Evolutionary conservation across 2,888 invertebrate species (phyloP), one percentile per base, ranked within the genome.

Genomic region (Suillia variegata): DNA sequence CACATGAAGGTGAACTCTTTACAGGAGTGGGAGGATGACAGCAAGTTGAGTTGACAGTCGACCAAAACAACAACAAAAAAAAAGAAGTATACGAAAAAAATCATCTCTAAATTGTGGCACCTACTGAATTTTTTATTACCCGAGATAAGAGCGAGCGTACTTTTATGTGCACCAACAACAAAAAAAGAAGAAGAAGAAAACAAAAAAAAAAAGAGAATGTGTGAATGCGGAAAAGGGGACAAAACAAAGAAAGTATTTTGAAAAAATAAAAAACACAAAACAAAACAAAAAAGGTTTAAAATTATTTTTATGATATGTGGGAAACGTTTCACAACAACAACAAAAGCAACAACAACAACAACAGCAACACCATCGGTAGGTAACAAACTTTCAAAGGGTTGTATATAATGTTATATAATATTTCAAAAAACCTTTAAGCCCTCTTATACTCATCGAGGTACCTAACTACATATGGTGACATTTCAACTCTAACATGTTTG

Each of bases 91-190:
- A 26, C n/a, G 38, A 38, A 38, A 38, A 38, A n/a, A 38, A 38
- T 31, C 12, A 38, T n/a, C 6, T 38, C 38, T 13, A 45, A 45
- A 45, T 45, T 38, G 38, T 38, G 20, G 45, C 45, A 45, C 17
- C 45, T 45, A 45, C 45, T 45, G 20, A 45, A 45, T 45, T 45
- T 45, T 18, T 45, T 45, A 45, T 45, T 17, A 18, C 18, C 10
- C 3, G 5, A 45, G 45, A 45, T 45, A 45, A 45, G 45, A 17
- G 45, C 18, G 13, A 38, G 13, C 45, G 6, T 20, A 45, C 18
- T 4, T 17, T 2, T 45, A 18, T 18, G 45, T 20, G n/a, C n/a
- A n/a, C n/a, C n/a, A n/a, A n/a, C n/a, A n/a, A 18, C 18, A 20
- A 45, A 18, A 5, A 45, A 20, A 20, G 45, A 45, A 18, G 18